Percentiles rank a stretch among this genome's conserved stretches.
Evolutionary conservation across 2,113 vertebrate genomes (phyloP).

Genomic region (Phalacrocorax aristotelis): DNA sequence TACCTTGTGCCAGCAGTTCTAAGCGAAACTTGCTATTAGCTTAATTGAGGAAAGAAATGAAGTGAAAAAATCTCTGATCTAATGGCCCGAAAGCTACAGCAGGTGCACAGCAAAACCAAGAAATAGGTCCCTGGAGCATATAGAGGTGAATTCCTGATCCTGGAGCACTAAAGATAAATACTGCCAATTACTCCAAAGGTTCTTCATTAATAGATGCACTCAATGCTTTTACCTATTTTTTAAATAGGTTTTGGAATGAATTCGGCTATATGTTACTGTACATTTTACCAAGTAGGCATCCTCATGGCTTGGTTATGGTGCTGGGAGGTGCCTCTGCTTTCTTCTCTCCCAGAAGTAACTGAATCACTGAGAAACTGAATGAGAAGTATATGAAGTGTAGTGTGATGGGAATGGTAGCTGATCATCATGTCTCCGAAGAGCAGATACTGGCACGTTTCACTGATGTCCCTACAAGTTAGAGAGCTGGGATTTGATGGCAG

Average conservation of each 20-base stretch:
- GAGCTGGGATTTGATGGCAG: neutral
- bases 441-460: neutral
- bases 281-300: neutral
- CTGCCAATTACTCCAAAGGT: neutral
- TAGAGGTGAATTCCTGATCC: neutral
- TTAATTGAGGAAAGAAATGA: conserved; percentile 25
- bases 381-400: neutral
- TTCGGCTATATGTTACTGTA: neutral
- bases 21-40: conserved; percentile 49
- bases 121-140: neutral
- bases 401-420: neutral
- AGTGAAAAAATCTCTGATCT: neutral
- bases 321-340: neutral
- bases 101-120: neutral
- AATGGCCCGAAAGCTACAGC: neutral
- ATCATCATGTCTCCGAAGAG: accelerated
- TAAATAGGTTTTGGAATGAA: neutral
- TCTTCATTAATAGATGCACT: neutral
- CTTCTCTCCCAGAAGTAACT: neutral
- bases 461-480: neutral
- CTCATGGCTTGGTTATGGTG: neutral
- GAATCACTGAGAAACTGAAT: neutral
- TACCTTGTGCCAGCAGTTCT: conserved; percentile 1
- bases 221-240: neutral
- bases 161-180: neutral